Evolutionary conservation across 2,888 invertebrate species (phyloP).

Genomic region (Yponomeuta plumbellus): DNA sequence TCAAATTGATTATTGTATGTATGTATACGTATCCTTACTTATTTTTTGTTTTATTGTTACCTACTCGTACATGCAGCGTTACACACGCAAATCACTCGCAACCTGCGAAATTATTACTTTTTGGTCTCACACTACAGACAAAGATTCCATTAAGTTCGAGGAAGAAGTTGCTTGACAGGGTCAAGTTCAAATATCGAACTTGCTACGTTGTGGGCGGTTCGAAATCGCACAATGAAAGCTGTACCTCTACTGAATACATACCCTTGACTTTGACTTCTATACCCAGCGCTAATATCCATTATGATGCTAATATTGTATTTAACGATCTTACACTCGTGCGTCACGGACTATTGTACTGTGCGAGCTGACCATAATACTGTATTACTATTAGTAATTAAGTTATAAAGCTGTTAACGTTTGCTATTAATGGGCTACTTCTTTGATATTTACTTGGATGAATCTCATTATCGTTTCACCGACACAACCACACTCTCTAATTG

Average conservation of each 20-base stretch:
- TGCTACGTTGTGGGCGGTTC: not conserved
- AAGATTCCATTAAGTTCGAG: not conserved
- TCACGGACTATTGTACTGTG: not conserved
- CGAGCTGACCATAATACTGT: constrained; percentile 1
- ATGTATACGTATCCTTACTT: no score
- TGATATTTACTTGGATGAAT: not conserved
- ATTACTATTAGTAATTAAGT: not conserved
- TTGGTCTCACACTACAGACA: not conserved
- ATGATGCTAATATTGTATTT: constrained; percentile 1
- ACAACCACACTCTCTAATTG: not conserved
- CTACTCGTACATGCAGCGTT: no score
- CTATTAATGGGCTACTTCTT: not conserved
- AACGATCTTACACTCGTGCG: not conserved
- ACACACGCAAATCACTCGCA: no score
- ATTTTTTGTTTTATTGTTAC: no score
- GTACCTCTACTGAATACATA: not conserved
- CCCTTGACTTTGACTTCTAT: constrained; percentile 7
- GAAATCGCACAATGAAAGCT: not conserved
- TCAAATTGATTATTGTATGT: no score
- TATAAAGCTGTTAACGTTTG: not conserved
- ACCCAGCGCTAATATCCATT: not conserved
- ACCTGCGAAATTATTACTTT: no score
- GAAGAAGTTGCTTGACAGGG: not conserved
- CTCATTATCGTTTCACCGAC: not conserved
- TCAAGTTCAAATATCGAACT: constrained; percentile 1